Conservation (phyloP, 1,140 invertebrate species). For the Archivesica marissinica region DNA sequence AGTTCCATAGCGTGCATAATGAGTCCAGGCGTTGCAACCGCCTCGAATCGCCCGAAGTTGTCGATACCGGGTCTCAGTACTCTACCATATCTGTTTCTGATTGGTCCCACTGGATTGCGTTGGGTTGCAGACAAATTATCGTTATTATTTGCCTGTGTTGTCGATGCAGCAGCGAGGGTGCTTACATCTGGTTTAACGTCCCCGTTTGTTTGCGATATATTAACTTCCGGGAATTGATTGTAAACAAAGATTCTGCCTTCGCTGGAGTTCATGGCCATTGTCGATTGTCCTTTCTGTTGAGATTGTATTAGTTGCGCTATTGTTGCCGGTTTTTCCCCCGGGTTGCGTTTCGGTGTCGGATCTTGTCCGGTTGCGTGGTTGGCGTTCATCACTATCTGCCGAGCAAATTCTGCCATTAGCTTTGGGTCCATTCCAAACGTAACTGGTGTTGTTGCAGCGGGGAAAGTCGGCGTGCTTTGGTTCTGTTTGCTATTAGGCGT, state of each 20-base stretch:
- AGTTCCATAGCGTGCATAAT: slow-evolving; percentile 63
- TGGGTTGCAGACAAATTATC: neutral
- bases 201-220: neutral
- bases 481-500: neutral
- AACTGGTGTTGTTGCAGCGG: neutral
- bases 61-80: slow-evolving; percentile 59
- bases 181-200: slow-evolving; percentile 43
- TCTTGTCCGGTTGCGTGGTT: neutral
- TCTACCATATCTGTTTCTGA: slow-evolving; percentile 56
- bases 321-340: slow-evolving; percentile 21
- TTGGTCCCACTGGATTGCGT: slow-evolving; percentile 36
- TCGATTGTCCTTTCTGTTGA: slow-evolving; percentile 18
- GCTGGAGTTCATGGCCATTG: slow-evolving; percentile 33
- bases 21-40: slow-evolving; percentile 54
- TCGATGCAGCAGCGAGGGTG: slow-evolving; percentile 23
- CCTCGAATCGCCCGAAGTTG: slow-evolving; percentile 57
- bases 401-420: slow-evolving; percentile 54
- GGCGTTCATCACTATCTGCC: slow-evolving; percentile 54
- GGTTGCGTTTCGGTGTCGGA: neutral
- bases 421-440: slow-evolving; percentile 39
- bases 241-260: slow-evolving; percentile 62
- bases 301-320: slow-evolving; percentile 56
- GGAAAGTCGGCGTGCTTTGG: neutral
- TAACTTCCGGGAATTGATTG: slow-evolving; percentile 37
- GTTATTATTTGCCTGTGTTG: neutral